A percentile compares a stretch with the other conserved stretches of the same genome.
phyloP scores from a whole-genome alignment of 2,113 vertebrate genomes.

The Bagarius yarrelli region DNA sequence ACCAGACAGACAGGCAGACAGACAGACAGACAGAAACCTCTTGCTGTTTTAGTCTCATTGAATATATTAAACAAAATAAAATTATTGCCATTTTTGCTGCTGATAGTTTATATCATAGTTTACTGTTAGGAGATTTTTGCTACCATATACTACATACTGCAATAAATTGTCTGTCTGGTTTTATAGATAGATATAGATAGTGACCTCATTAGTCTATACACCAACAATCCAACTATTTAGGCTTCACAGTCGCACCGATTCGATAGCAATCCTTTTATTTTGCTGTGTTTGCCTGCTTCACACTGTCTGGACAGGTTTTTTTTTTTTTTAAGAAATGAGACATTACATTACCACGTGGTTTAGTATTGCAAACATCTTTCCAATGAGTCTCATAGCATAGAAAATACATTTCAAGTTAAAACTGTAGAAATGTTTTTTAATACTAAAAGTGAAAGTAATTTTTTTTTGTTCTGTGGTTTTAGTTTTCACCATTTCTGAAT shows the following conservation, averaged over 20 bases:
- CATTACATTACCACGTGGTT: too few species aligned
- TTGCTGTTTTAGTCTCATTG: background rate
- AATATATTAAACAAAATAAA: background rate
- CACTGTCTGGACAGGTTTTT: too few species aligned
- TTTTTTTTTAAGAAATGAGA: too few species aligned
- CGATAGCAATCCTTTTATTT: background rate
- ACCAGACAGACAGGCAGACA: too few species aligned
- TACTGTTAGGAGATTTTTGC: background rate
- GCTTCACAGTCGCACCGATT: background rate
- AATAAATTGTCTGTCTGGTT: background rate
- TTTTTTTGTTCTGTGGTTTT: background rate
- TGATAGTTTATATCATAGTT: background rate
- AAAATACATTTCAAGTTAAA: too few species aligned
- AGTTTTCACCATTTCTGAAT: background rate
- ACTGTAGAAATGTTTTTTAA: background rate
- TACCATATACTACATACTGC: background rate
- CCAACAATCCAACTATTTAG: background rate
- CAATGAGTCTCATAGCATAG: too few species aligned
- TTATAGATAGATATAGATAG: background rate
- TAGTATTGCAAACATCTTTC: too few species aligned
- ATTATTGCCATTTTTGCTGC: background rate
- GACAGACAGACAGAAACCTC: too few species aligned
- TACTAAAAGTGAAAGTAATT: background rate
- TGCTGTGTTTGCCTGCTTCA: background rate
- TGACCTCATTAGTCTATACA: background rate